Percentiles rank a stretch among this genome's conserved stretches.
Evolutionary conservation across 35 echinoderm and acorn worm species (phyloP).

Genomic region (Lytechinus variegatus): DNA sequence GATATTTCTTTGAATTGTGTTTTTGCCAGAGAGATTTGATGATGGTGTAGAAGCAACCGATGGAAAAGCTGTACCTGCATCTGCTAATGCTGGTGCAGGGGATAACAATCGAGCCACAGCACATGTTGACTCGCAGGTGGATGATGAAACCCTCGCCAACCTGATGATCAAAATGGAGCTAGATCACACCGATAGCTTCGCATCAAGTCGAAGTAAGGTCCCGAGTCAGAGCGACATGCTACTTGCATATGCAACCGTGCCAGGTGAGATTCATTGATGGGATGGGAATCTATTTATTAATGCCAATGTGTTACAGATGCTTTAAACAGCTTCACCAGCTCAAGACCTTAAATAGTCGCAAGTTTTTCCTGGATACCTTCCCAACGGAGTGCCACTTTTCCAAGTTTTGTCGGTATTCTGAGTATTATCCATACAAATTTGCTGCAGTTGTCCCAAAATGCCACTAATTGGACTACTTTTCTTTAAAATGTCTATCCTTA

Average conservation of each 20-base stretch:
- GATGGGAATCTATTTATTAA: too few relatives aligned
- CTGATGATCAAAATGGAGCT: conserved; percentile 73
- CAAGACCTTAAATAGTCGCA: too few relatives aligned
- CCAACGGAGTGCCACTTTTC: too few relatives aligned
- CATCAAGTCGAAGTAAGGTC: conserved; percentile 58
- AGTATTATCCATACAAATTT: too few relatives aligned
- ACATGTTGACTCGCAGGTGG: not conserved
- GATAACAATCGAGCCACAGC: not conserved
- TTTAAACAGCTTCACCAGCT: too few relatives aligned
- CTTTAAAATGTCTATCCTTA: too few relatives aligned
- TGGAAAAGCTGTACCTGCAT: conserved; percentile 25
- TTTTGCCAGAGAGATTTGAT: conserved; percentile 81
- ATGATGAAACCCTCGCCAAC: conserved; percentile 58
- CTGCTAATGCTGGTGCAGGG: not conserved
- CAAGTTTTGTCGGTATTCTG: too few relatives aligned
- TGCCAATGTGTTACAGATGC: too few relatives aligned
- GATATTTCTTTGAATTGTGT: too few relatives aligned
- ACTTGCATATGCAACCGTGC: conserved; percentile 94
- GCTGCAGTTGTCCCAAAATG: too few relatives aligned
- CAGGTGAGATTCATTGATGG: conserved; percentile 57
- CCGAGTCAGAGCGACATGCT: conserved; percentile 91
- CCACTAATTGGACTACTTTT: too few relatives aligned
- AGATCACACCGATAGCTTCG: conserved; percentile 70
- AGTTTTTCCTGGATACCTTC: too few relatives aligned
- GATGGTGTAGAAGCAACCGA: conserved; percentile 78